Percentiles rank a stretch among this genome's conserved stretches.
phyloP scores from a whole-genome alignment of 2,113 vertebrate genomes.

The Eidolon helvum region DNA sequence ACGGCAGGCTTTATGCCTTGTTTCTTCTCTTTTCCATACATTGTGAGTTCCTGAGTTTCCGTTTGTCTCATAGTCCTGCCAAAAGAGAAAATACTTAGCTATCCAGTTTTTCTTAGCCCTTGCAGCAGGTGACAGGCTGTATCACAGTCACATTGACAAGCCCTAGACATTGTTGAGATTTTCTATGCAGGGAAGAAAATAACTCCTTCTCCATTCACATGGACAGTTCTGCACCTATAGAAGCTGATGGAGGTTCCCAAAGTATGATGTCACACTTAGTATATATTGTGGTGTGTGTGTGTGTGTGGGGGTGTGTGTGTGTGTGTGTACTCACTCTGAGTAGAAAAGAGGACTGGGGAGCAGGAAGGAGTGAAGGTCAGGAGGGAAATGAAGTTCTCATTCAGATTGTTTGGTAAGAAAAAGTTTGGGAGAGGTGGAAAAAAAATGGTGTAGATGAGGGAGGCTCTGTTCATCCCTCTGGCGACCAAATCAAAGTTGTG shows the following conservation, averaged over 20 bases:
- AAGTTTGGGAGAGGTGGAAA: not conserved
- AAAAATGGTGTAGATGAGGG: no score
- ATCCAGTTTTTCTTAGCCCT: constrained; percentile 23
- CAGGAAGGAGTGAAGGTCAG: not conserved
- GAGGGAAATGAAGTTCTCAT: not conserved
- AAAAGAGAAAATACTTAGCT: constrained; percentile 27
- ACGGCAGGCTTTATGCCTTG: not conserved
- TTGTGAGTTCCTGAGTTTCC: not conserved
- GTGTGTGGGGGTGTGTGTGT: not conserved
- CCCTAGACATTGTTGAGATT: not conserved
- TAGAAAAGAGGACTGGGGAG: not conserved
- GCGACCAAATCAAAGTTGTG: no score
- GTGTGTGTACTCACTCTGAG: not conserved
- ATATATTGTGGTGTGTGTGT: not conserved
- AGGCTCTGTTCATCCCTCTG: no score
- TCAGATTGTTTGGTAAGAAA: not conserved
- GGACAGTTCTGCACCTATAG: not conserved
- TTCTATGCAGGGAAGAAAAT: constrained; percentile 40
- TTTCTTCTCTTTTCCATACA: constrained; percentile 46
- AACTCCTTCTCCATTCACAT: constrained; percentile 12
- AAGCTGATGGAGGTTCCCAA: not conserved
- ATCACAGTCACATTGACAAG: not conserved
- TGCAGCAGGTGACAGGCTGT: not conserved
- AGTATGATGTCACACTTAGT: not conserved
- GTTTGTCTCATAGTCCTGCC: not conserved